A percentile compares a stretch with the other conserved stretches of the same genome.
Conservation (phyloP, 2,888 invertebrate species). For the Andrena flavipes region DNA sequence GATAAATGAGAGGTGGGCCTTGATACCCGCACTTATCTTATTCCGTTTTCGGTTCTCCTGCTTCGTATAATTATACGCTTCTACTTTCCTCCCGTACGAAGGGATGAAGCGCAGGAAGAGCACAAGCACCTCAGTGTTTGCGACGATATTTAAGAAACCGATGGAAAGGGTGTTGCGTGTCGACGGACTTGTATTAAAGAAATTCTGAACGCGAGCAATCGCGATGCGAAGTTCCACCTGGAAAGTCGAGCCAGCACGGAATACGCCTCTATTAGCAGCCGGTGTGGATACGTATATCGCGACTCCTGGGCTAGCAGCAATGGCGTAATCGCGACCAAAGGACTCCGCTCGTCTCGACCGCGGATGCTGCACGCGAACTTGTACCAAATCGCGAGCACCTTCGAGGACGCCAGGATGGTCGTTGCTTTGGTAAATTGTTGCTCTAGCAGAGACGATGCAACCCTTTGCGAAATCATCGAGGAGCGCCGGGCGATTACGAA, state of each 20-base stretch:
- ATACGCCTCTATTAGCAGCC: constrained; percentile 56
- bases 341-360: not conserved
- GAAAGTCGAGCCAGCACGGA: constrained; percentile 42
- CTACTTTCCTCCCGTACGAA: too few relatives aligned
- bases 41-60: constrained; percentile 50
- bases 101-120: too few relatives aligned
- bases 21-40: not conserved
- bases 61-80: not conserved
- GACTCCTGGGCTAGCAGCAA: constrained; percentile 40
- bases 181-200: constrained; percentile 1
- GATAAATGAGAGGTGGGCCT: too few relatives aligned
- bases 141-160: not conserved
- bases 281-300: constrained; percentile 40
- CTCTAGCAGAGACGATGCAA: too few relatives aligned
- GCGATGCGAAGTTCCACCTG: constrained; percentile 21
- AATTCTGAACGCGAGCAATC: constrained; percentile 38
- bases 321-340: constrained; percentile 30
- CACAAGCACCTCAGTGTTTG: not conserved
- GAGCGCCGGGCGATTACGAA: too few relatives aligned
- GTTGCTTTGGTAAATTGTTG: too few relatives aligned
- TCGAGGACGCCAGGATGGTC: too few relatives aligned
- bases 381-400: not conserved
- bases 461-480: too few relatives aligned
- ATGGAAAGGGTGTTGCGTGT: not conserved
- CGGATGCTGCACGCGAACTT: not conserved